Evolutionary conservation across 1,140 invertebrate genomes (phyloP).

Genomic region (Thaumatotibia leucotreta): DNA sequence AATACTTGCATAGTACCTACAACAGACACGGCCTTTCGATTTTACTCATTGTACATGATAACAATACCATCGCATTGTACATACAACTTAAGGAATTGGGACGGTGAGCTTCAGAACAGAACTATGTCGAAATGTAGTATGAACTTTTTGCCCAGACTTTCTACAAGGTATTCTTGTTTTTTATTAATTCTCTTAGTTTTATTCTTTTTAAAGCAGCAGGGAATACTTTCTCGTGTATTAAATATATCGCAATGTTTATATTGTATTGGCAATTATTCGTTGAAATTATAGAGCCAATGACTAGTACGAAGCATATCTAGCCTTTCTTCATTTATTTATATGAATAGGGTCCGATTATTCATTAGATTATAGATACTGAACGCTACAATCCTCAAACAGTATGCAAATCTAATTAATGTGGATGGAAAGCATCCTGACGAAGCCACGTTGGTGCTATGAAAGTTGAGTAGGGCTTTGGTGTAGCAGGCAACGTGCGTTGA

Average conservation of each 20-base stretch:
- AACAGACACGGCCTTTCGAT: constrained; percentile 22
- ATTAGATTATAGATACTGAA: too few species aligned
- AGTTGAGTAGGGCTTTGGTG: too few species aligned
- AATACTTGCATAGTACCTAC: not conserved
- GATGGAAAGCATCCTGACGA: too few species aligned
- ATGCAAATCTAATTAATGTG: too few species aligned
- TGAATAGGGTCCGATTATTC: too few species aligned
- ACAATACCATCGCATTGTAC: constrained; percentile 6
- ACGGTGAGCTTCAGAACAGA: not conserved
- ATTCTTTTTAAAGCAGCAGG: not conserved
- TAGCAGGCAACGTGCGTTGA: too few species aligned
- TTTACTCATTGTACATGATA: constrained; percentile 25
- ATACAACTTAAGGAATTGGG: not conserved
- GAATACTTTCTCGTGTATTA: not conserved
- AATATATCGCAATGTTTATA: not conserved
- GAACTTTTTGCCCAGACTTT: constrained; percentile 29
- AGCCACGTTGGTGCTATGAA: too few species aligned
- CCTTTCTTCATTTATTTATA: too few species aligned
- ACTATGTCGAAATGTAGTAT: constrained; percentile 18
- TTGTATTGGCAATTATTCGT: not conserved
- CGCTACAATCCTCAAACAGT: too few species aligned
- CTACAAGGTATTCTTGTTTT: constrained; percentile 14
- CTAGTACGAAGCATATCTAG: too few species aligned
- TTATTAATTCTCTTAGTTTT: not conserved
- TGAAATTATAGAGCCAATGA: too few species aligned